Percentiles rank a stretch among this genome's conserved stretches.
Conservation (phyloP, 2,888 invertebrate species). For the Quadriops clusia region DNA sequence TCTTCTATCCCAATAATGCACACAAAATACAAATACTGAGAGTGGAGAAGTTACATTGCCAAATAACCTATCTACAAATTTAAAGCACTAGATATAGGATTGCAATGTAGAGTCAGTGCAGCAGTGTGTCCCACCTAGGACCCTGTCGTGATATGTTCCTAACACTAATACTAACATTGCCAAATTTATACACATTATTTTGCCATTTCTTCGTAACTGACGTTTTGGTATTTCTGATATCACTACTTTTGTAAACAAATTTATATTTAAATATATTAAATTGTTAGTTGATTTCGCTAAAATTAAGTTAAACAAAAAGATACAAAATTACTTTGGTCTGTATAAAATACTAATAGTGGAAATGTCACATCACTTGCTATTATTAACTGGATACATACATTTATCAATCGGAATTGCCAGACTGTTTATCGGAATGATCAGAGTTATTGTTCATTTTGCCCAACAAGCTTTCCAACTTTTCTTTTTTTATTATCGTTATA, state of each 20-base stretch:
- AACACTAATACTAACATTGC: constrained; percentile 28
- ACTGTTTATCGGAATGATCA: constrained; percentile 34
- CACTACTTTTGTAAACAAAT: constrained; percentile 15
- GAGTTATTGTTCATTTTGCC: constrained; percentile 38
- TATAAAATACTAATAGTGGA: constrained; percentile 38
- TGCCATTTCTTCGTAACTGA: constrained; percentile 11
- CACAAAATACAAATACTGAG: constrained; percentile 35
- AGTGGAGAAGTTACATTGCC: constrained; percentile 23
- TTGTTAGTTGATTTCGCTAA: constrained; percentile 11
- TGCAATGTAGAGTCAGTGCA: constrained; percentile 33
- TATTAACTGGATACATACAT: constrained; percentile 20
- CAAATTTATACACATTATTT: constrained; percentile 11
- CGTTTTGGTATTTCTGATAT: constrained; percentile 28
- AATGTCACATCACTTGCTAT: constrained; percentile 16
- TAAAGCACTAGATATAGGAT: constrained; percentile 36
- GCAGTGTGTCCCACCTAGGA: constrained; percentile 25
- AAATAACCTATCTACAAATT: constrained; percentile 22
- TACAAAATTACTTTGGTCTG: constrained; percentile 38
- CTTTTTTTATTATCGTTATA: constrained; percentile 49
- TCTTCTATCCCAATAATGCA: constrained; percentile 23
- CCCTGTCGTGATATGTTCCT: constrained; percentile 34
- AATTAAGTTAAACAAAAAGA: constrained; percentile 17
- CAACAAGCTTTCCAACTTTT: constrained; percentile 36
- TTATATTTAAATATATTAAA: constrained; percentile 6
- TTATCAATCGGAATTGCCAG: constrained; percentile 26